Conservation (phyloP, 2,113 vertebrate species). For the Noctilio leporinus region DNA sequence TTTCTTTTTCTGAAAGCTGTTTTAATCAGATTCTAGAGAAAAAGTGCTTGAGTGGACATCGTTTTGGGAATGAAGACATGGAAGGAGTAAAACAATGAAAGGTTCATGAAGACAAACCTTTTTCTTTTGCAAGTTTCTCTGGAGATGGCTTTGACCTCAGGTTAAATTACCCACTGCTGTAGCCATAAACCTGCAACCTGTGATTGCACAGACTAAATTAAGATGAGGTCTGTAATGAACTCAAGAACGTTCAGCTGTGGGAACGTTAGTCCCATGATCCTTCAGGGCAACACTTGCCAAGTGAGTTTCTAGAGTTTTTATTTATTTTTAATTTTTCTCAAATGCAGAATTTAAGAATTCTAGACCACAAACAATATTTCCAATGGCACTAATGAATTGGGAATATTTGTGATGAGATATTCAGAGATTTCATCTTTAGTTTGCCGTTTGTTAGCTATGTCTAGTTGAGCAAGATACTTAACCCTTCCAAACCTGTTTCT, state of each 20-base stretch:
- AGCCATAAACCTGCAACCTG: constrained; percentile 41
- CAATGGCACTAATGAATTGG: background rate
- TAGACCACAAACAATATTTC: background rate
- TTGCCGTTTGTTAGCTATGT: background rate
- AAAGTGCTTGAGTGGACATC: background rate
- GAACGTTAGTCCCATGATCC: background rate
- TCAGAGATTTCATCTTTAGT: background rate
- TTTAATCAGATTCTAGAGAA: background rate
- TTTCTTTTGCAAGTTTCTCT: constrained; percentile 31
- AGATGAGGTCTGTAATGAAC: constrained; percentile 23
- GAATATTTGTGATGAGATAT: background rate
- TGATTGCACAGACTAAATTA: constrained; percentile 25
- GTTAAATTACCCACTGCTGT: constrained; percentile 11
- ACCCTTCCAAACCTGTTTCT: background rate
- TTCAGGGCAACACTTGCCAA: background rate
- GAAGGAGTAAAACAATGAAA: background rate
- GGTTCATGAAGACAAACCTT: background rate
- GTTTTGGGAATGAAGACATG: background rate
- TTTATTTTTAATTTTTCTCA: background rate
- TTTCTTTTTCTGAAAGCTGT: constrained; percentile 9
- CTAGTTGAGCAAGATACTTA: background rate
- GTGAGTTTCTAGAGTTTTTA: background rate
- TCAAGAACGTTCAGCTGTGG: background rate
- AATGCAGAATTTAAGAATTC: background rate
- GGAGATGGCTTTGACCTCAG: constrained; percentile 36